These are phyloP conservation scores for Poecilia velifera DNA, from an alignment of 2,797 vertebrate species.

Conservation along the genomic window DNA sequence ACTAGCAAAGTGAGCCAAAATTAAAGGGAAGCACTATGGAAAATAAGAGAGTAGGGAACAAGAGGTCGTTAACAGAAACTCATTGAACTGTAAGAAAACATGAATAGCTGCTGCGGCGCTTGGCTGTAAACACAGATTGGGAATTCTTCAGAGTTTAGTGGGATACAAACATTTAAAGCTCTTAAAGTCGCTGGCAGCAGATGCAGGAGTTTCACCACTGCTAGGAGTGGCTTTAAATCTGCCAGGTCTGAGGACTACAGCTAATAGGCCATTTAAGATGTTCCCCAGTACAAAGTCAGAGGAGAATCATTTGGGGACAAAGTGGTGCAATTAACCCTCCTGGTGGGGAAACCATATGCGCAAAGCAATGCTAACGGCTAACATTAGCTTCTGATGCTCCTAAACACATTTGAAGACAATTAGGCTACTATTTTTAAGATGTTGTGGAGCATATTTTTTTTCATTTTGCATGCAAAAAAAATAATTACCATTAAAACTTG, in stretches of 20 bases:
- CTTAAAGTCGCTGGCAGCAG: background rate
- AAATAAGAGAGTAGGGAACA: slow-evolving; percentile 8
- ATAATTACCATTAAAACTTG: background rate
- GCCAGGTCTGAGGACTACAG: slow-evolving; percentile 3
- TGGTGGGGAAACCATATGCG: background rate
- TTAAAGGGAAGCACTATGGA: background rate
- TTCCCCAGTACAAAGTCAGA: background rate
- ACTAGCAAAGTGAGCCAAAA: background rate
- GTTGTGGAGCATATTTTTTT: background rate
- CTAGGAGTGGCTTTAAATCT: slow-evolving; percentile 25
- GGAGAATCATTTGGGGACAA: background rate
- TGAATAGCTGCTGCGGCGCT: background rate
- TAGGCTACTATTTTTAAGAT: background rate
- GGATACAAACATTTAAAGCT: slow-evolving; percentile 18
- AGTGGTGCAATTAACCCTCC: background rate
- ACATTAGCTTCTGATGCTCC: background rate
- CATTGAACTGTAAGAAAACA: slow-evolving; percentile 17
- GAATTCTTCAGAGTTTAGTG: slow-evolving; percentile 39
- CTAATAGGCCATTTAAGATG: background rate
- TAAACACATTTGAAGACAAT: background rate
- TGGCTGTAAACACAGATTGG: slow-evolving; percentile 6
- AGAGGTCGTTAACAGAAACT: slow-evolving; percentile 17
- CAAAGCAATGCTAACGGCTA: background rate
- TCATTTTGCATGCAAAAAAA: background rate
- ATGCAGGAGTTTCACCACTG: background rate